Conservation (phyloP, 2,797 vertebrate genomes). For the Carapus acus region DNA sequence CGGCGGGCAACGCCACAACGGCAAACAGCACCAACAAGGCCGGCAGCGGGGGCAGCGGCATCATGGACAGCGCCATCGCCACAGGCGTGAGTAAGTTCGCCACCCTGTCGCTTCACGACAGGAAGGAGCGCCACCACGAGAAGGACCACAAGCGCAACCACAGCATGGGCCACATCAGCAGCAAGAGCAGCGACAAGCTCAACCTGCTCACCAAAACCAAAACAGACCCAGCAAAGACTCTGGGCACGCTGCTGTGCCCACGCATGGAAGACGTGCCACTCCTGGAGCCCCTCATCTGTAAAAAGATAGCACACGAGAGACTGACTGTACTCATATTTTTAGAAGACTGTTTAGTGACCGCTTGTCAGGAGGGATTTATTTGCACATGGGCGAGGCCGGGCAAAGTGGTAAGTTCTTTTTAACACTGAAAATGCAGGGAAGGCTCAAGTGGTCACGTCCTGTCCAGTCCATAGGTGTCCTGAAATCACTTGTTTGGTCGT, state of each 20-base stretch:
- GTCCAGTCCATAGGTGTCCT: constrained; percentile 22
- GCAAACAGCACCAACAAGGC: constrained; percentile 83
- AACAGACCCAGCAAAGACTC: constrained; percentile 92
- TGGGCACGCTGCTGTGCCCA: constrained; percentile 92
- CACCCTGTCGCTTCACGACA: constrained; percentile 92
- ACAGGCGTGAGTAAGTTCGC: constrained; percentile 94
- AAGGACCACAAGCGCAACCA: constrained; percentile 98
- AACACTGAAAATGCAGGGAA: constrained; percentile 51
- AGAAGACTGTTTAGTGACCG: constrained; percentile 99
- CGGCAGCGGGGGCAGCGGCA: constrained; percentile 52
- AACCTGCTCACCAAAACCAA: constrained; percentile 91
- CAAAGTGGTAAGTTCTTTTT: constrained; percentile 94
- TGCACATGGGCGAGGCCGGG: constrained; percentile 99
- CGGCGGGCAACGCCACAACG: constrained; percentile 76
- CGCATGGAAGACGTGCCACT: constrained; percentile 97
- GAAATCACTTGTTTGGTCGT: constrained; percentile 21
- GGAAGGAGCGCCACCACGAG: constrained; percentile 93
- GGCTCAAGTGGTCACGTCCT: constrained; percentile 24
- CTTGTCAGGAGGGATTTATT: constrained; percentile 99
- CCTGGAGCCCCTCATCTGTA: constrained; percentile 98
- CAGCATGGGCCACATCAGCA: constrained; percentile 98
- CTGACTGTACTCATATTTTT: constrained; percentile 98
- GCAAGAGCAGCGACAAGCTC: constrained; percentile 98
- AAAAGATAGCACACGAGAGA: constrained; percentile 98
- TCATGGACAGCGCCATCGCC: constrained; percentile 85